A percentile compares a stretch with the other conserved stretches of the same genome.
phyloP scores from a whole-genome alignment of 2,113 vertebrate species.

The Tonatia bakeri region DNA sequence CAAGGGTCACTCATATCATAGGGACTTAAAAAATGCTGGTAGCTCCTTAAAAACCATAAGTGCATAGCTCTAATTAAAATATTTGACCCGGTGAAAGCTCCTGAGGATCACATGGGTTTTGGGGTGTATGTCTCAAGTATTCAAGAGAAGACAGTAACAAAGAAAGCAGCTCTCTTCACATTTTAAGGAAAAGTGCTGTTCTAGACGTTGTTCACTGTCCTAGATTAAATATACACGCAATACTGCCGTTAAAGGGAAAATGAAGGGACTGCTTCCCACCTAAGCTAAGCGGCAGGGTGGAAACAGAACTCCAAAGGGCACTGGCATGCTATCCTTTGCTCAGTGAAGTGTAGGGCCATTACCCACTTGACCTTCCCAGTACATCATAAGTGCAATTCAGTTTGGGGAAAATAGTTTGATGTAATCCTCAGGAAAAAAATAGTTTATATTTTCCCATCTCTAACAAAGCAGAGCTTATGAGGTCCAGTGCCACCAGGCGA shows the following conservation, averaged over 20 bases:
- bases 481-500: slow-evolving; percentile 97
- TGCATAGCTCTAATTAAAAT: not conserved
- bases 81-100: not conserved
- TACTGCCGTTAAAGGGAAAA: not conserved
- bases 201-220: not conserved
- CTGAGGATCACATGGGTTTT: not conserved
- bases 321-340: fast-evolving
- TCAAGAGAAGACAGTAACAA: not conserved
- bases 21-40: not conserved
- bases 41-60: not conserved
- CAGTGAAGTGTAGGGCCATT: not conserved
- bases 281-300: not conserved
- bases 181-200: not conserved
- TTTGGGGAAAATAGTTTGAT: slow-evolving; percentile 49
- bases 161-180: not conserved
- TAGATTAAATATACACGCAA: not conserved
- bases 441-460: not conserved
- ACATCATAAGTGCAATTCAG: not conserved
- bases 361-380: not conserved
- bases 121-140: not conserved
- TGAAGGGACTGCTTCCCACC: not conserved
- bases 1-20: not conserved
- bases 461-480: slow-evolving; percentile 78
- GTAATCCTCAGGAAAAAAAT: slow-evolving; percentile 15
- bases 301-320: not conserved